phyloP scores from a whole-genome alignment of 2,797 vertebrate species.

The Leptatherina wallacei region DNA sequence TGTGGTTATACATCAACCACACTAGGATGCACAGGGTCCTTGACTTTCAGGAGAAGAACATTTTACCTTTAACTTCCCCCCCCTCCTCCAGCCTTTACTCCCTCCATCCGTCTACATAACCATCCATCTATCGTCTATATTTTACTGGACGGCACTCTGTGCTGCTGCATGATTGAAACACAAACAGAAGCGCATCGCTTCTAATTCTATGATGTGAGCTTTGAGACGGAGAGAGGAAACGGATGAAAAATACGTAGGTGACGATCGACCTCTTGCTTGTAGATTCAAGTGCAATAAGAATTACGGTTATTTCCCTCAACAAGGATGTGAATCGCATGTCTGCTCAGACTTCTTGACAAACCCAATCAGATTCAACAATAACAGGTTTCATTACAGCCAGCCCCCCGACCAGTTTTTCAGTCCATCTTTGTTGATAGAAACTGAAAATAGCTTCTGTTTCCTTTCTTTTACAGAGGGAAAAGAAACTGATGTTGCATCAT shows the following conservation, averaged over 20 bases:
- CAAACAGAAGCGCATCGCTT: conserved; percentile 56
- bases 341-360: background rate
- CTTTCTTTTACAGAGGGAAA: background rate
- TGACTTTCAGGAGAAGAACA: conserved; percentile 64
- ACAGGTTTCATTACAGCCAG: background rate
- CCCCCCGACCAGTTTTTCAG: too few relatives aligned
- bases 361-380: background rate
- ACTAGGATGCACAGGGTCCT: conserved; percentile 50
- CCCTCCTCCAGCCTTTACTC: conserved; percentile 26
- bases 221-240: background rate
- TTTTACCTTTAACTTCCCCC: conserved; percentile 44
- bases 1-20: conserved; percentile 54
- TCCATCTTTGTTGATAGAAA: background rate
- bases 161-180: conserved; percentile 57
- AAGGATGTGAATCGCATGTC: background rate
- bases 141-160: conserved; percentile 32
- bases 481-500: background rate
- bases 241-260: background rate
- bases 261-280: background rate
- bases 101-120: conserved; percentile 38
- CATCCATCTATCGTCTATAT: conserved; percentile 37
- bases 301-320: background rate
- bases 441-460: background rate
- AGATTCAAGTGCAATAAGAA: background rate
- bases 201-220: conserved; percentile 46